Percentiles rank a stretch among this genome's conserved stretches.
Evolutionary conservation across 2,113 vertebrate species (phyloP).

Genomic region (Lutjanus erythropterus): DNA sequence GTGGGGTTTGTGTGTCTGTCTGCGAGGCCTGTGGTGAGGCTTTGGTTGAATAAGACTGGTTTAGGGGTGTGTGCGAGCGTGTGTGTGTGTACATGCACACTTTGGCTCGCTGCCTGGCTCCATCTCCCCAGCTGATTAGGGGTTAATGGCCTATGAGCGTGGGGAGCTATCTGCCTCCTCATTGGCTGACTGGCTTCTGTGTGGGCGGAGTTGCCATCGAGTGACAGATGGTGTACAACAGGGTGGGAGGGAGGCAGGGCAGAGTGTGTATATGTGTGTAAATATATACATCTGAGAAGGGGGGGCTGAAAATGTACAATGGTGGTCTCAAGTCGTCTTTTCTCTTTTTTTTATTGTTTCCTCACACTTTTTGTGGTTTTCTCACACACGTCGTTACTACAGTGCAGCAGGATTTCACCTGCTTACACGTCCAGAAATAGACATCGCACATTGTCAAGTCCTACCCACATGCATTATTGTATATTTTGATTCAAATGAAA

Average conservation of each 20-base stretch:
- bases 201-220: slow-evolving; percentile 86
- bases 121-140: slow-evolving; percentile 89
- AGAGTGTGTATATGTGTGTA: slow-evolving; percentile 18
- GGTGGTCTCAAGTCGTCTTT: slow-evolving; percentile 16
- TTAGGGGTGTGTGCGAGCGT: slow-evolving; percentile 19
- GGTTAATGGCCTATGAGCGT: slow-evolving; percentile 89
- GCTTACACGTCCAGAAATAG: neutral
- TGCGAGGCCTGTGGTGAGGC: slow-evolving; percentile 33
- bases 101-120: slow-evolving; percentile 82
- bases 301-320: slow-evolving; percentile 54
- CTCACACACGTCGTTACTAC: neutral
- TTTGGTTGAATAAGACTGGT: slow-evolving; percentile 47
- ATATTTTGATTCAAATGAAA: slow-evolving; percentile 1
- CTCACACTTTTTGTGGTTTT: neutral
- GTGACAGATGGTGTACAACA: slow-evolving; percentile 93
- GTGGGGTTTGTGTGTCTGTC: slow-evolving; percentile 23
- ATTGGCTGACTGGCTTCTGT: slow-evolving; percentile 87
- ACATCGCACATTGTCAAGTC: neutral
- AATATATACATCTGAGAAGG: slow-evolving; percentile 9
- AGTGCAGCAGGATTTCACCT: neutral
- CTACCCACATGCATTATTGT: neutral
- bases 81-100: slow-evolving; percentile 10
- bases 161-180: slow-evolving; percentile 58
- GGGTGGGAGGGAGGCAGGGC: slow-evolving; percentile 58
- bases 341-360: neutral